A percentile compares a stretch with the other conserved stretches of the same genome.
These are phyloP conservation scores for Pachliopta kotzebuea DNA, from an alignment of 2,888 invertebrate genomes.

Conservation along the genomic window DNA sequence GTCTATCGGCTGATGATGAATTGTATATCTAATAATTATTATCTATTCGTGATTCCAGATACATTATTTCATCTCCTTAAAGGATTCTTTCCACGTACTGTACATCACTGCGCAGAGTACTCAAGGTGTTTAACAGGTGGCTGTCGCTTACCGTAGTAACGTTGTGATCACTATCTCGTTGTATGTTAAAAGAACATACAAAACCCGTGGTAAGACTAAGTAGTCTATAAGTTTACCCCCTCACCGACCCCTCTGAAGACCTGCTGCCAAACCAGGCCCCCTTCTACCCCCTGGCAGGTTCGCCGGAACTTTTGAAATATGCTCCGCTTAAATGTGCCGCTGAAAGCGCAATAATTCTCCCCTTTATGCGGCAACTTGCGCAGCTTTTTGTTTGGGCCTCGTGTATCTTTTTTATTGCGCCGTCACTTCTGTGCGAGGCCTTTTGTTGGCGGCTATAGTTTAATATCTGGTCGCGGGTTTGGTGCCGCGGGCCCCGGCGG, in stretches of 20 bases:
- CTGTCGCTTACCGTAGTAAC: no score
- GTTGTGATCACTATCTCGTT: no score
- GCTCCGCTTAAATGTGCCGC: constrained; percentile 76
- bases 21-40: no score
- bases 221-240: no score
- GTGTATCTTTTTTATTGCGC: constrained; percentile 63
- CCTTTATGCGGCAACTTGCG: constrained; percentile 70
- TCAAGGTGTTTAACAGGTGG: no score
- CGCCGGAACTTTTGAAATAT: constrained; percentile 79
- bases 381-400: constrained; percentile 54
- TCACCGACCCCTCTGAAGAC: constrained; percentile 33
- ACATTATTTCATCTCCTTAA: no score
- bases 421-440: constrained; percentile 37
- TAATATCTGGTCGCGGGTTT: constrained; percentile 16
- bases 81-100: no score
- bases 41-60: no score
- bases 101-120: not conserved
- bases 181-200: no score
- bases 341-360: constrained; percentile 77
- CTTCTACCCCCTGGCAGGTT: constrained; percentile 80
- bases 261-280: constrained; percentile 80
- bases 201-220: no score
- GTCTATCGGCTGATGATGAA: no score
- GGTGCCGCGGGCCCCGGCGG: no score
- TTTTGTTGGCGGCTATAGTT: constrained; percentile 33